Conservation (phyloP, 1,140 invertebrate genomes). For the Metopolophium dirhodum region DNA sequence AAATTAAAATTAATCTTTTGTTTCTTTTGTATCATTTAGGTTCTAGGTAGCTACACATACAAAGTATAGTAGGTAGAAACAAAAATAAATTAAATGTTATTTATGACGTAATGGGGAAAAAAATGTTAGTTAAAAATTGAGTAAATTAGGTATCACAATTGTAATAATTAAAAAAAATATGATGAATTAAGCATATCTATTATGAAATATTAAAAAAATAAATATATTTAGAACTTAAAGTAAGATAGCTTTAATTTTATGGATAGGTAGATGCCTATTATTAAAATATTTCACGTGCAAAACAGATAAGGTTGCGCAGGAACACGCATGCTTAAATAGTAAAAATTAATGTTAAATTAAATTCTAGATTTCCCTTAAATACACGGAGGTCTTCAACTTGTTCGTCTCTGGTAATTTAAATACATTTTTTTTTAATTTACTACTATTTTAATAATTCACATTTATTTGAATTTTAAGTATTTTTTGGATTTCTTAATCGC, state of each 20-base stretch:
- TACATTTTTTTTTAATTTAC: not conserved
- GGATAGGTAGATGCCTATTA: not conserved
- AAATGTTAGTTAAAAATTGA: not conserved
- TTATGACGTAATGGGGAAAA: not conserved
- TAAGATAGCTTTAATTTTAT: not conserved
- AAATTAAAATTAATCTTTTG: not conserved
- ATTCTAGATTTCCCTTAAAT: not conserved
- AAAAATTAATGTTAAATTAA: not conserved
- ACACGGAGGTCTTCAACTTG: not conserved
- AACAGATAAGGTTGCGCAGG: not conserved
- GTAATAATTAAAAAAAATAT: not conserved
- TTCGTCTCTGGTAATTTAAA: not conserved
- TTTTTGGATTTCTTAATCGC: too few species aligned
- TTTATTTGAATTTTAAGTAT: not conserved
- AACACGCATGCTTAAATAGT: not conserved
- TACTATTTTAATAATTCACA: not conserved
- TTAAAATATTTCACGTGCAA: not conserved
- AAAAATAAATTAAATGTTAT: constrained; percentile 7
- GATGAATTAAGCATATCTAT: not conserved
- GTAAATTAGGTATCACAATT: not conserved
- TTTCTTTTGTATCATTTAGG: not conserved
- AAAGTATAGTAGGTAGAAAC: not conserved
- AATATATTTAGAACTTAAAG: not conserved
- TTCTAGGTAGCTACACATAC: too few species aligned
- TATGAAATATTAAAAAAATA: not conserved